phyloP scores from a whole-genome alignment of 2,888 invertebrate genomes.

The Pterobdella sp. region DNA sequence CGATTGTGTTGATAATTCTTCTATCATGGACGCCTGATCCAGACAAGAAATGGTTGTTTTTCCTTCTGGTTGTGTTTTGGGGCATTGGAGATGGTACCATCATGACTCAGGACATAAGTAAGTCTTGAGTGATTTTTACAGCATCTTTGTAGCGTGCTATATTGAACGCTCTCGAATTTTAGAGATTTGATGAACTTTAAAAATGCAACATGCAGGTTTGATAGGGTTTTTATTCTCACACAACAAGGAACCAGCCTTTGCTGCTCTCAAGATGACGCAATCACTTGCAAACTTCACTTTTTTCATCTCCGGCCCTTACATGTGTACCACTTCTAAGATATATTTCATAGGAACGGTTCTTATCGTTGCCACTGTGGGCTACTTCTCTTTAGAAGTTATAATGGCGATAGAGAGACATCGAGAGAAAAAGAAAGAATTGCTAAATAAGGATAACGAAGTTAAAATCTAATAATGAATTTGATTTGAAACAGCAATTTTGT shows the following conservation, averaged over 20 bases:
- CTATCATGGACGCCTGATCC: slow-evolving; percentile 42
- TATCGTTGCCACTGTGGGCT: slow-evolving; percentile 39
- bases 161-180: slow-evolving; percentile 7
- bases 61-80: slow-evolving; percentile 44
- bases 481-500: too few relatives aligned
- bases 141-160: background rate
- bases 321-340: slow-evolving; percentile 44
- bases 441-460: background rate
- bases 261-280: slow-evolving; percentile 44
- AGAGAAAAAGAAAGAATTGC: slow-evolving; percentile 20
- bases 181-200: background rate
- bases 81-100: slow-evolving; percentile 48
- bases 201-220: slow-evolving; percentile 41
- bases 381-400: slow-evolving; percentile 41
- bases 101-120: slow-evolving; percentile 47
- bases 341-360: slow-evolving; percentile 39
- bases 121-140: slow-evolving; percentile 32
- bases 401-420: slow-evolving; percentile 31
- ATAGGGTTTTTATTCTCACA: slow-evolving; percentile 45
- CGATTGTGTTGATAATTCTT: slow-evolving; percentile 42
- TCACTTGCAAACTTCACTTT: slow-evolving; percentile 40
- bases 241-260: slow-evolving; percentile 46
- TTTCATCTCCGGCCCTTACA: slow-evolving; percentile 41
- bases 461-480: too few relatives aligned
- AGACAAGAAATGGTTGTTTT: slow-evolving; percentile 38